A percentile compares a stretch with the other conserved stretches of the same genome.
These are phyloP conservation scores for Eulemur coronatus DNA, from an alignment of 2,797 vertebrate species.

Conservation along the genomic window DNA sequence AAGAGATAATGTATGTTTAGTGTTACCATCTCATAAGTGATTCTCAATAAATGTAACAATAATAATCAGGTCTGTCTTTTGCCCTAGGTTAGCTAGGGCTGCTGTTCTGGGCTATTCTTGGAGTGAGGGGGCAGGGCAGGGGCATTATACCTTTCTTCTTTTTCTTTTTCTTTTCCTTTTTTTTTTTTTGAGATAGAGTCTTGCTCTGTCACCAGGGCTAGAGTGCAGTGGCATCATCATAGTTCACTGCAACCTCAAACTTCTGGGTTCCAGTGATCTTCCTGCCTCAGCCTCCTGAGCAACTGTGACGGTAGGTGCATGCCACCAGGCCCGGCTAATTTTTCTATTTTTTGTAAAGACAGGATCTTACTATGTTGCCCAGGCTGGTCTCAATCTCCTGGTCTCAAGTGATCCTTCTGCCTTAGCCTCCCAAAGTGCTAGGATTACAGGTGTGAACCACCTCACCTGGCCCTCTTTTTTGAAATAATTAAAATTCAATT, in stretches of 20 bases:
- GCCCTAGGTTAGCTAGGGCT: not conserved
- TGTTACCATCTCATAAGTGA: not conserved
- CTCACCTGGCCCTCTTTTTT: not conserved
- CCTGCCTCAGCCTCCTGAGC: not conserved
- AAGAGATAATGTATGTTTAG: not conserved
- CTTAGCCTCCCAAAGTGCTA: not conserved
- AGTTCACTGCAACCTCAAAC: not conserved
- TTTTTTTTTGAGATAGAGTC: not conserved
- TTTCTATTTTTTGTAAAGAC: not conserved
- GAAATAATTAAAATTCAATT: conserved; percentile 38
- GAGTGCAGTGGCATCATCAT: not conserved
- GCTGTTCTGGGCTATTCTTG: not conserved
- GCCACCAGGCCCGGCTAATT: not conserved
- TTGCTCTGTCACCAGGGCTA: not conserved
- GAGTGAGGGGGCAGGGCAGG: not conserved
- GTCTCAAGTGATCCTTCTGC: not conserved
- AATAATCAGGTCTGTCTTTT: not conserved
- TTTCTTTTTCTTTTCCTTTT: not conserved
- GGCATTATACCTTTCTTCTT: not conserved
- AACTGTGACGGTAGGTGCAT: not conserved
- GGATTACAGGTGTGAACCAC: not conserved
- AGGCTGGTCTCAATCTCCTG: not conserved
- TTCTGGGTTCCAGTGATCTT: not conserved
- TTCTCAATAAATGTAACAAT: not conserved
- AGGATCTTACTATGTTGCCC: not conserved